Conservation (phyloP, 1,140 invertebrate species). For the Agrypnia vestita region DNA sequence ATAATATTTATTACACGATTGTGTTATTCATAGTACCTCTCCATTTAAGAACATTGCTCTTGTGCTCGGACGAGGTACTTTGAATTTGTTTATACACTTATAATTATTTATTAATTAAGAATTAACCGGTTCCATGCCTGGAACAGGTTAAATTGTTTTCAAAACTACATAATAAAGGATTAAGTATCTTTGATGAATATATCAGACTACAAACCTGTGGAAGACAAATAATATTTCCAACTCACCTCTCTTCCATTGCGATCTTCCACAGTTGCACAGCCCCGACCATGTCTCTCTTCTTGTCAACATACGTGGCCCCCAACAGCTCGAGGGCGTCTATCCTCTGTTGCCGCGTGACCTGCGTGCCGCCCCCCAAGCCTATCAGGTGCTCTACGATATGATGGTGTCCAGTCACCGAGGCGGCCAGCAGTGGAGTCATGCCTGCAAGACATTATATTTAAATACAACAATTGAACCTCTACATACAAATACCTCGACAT, state of each 20-base stretch:
- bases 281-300: slow-evolving; percentile 93
- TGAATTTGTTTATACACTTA: too few species aligned
- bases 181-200: neutral
- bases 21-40: too few species aligned
- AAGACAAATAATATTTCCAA: neutral
- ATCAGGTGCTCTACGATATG: slow-evolving; percentile 96
- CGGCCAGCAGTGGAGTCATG: slow-evolving; percentile 94
- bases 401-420: slow-evolving; percentile 92
- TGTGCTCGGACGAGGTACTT: too few species aligned
- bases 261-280: slow-evolving; percentile 91
- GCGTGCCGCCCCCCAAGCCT: slow-evolving; percentile 72
- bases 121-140: too few species aligned
- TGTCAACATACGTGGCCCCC: slow-evolving; percentile 98
- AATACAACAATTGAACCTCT: too few species aligned
- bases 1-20: too few species aligned
- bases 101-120: too few species aligned
- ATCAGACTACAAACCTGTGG: too few species aligned
- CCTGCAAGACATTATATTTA: slow-evolving; percentile 71
- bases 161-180: too few species aligned
- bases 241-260: slow-evolving; percentile 88
- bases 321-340: slow-evolving; percentile 94
- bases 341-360: slow-evolving; percentile 84
- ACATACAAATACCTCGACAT: too few species aligned
- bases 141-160: too few species aligned
- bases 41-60: too few species aligned